phyloP scores from a whole-genome alignment of 2,113 vertebrate species.

The Phainopepla nitens region DNA sequence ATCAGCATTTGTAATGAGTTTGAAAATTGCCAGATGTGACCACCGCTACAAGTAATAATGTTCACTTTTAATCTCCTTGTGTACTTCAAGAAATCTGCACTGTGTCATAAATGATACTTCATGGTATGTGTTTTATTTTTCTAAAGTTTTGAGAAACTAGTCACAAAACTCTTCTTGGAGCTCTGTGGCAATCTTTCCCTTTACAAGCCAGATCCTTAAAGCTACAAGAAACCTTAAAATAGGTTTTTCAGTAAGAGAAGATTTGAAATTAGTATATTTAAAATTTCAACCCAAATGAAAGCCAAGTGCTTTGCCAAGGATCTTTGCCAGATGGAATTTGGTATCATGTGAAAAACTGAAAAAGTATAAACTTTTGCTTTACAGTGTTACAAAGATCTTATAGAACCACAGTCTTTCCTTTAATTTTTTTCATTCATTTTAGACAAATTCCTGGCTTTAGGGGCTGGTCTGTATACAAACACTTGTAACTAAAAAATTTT shows the following conservation, averaged over 20 bases:
- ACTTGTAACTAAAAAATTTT: background rate
- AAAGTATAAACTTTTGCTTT: background rate
- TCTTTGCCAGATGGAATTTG: background rate
- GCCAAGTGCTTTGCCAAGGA: background rate
- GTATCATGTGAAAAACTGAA: background rate
- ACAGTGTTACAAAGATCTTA: background rate
- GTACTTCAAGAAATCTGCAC: background rate
- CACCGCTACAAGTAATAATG: background rate
- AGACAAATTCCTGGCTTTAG: background rate
- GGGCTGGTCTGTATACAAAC: background rate
- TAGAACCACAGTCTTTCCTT: background rate
- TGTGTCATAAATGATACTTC: background rate
- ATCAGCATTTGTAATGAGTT: background rate
- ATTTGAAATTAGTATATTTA: background rate
- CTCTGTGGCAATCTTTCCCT: background rate
- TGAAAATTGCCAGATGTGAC: background rate
- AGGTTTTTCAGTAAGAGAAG: background rate
- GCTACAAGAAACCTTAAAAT: background rate
- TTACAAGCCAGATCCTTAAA: background rate
- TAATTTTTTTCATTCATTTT: background rate
- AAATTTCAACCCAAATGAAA: background rate
- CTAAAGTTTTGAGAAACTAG: background rate
- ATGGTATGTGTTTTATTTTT: background rate
- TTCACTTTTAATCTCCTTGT: rapidly evolving
- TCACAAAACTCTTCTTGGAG: background rate